Evolutionary conservation across 1,140 invertebrate genomes (phyloP).

Genomic region (Camponotus vicinus): DNA sequence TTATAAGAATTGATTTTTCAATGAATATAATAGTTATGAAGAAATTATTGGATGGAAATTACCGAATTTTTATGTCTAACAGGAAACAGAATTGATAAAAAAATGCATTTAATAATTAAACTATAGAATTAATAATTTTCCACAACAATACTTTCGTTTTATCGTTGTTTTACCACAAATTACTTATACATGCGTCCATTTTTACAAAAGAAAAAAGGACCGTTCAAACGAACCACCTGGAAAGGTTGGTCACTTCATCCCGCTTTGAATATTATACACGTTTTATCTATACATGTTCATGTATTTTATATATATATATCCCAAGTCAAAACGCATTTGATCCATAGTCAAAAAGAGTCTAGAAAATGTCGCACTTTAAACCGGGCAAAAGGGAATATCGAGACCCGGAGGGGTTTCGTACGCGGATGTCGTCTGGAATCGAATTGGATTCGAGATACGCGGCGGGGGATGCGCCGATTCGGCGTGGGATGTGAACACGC

Average conservation of each 20-base stretch:
- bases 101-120: background rate
- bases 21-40: background rate
- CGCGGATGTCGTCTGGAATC: conserved; percentile 21
- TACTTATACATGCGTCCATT: conserved; percentile 50
- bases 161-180: background rate
- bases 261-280: conserved; percentile 56
- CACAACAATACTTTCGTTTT: background rate
- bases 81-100: background rate
- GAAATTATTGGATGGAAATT: conserved; percentile 4
- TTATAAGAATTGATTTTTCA: background rate
- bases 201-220: conserved; percentile 13
- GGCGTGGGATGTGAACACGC: background rate
- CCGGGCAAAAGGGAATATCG: conserved; percentile 45
- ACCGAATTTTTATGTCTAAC: background rate
- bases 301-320: conserved; percentile 16
- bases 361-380: conserved; percentile 45
- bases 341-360: conserved; percentile 58
- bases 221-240: background rate
- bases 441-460: conserved; percentile 40
- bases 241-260: conserved; percentile 29
- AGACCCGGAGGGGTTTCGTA: background rate
- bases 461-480: conserved; percentile 9
- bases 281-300: conserved; percentile 27
- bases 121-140: background rate
- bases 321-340: conserved; percentile 54